Evolutionary conservation across 2,797 vertebrate species (phyloP), one percentile per base, ranked within the genome.

Genomic region (Eulemur mongoz): DNA sequence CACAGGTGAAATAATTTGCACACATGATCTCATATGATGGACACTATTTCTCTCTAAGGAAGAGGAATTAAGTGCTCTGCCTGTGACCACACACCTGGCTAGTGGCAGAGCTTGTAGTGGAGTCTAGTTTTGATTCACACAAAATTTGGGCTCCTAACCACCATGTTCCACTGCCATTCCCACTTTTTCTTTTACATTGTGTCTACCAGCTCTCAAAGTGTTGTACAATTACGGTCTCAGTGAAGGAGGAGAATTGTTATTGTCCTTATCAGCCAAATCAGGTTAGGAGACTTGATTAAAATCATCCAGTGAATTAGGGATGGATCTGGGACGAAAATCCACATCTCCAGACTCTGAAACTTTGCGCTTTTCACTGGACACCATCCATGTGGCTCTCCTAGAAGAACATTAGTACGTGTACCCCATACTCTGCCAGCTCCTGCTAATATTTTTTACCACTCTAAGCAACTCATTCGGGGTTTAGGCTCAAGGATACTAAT

Each of bases 401-500:
- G 61, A 69, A 89, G 40, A 83, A 81, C 27, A 59, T 8, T 4
- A 48, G 22, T 27, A 35, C 7, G 8, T 15, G 4, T 63, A 35
- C 35, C 40, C 11, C 8, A 3, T 27, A 72, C 8, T 17, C 52
- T 22, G 78, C 20, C 14, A 84, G 40, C 30, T 40, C 70, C 35
- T 95, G 5, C 27, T 48, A 32, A 61, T 30, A 59, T 70, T 93
- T 80, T 85, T 23, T 63, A 78, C 63, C 9, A 79, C 2, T n/a
- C 40, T 25, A 83, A 91, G 27, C 8, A 86, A 32, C 30, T 81
- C 43, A 48, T 17, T 82, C 65, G 13, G 43, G 40, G 92, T 95
- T 48, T 72, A 88, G 76, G 81, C 15, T 89, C 86, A 97, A 67
- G 89, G 48, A 85, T 78, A 54, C 2, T 94, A 14, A 59, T 89